Evolutionary conservation across 2,888 invertebrate genomes (phyloP), one percentile per base, ranked within the genome.

Genomic region (Caenorhabditis sp.): DNA sequence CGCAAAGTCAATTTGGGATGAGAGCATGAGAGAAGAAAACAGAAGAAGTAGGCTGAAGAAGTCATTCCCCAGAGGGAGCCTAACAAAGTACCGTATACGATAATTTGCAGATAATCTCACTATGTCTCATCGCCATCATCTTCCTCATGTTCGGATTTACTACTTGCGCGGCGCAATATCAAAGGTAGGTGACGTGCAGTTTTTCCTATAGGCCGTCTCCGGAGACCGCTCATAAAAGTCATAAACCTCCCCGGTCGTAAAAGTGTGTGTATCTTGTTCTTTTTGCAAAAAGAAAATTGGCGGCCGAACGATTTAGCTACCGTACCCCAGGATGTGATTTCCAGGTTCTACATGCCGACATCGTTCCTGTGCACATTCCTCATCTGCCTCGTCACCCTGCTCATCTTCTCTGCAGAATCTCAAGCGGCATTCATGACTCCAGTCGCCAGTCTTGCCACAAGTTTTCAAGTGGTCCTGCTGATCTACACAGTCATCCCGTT

Each of bases 401-500:
- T 90, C 72, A 80, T 89, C 68, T 85, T 89, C 86, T 88, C 91
- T 9, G 82, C 84, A 53, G 86, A 84, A 64, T 65, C 84, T 80
- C 79, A 85, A 47, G 55, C 89, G 87, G 82, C 89, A 90, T 82
- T 92, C 90, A 80, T 91, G 92, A 72, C 92, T 89, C 78, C 93
- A 85, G 72, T 92, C 88, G 91, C 90, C 18, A 85, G 87, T 32
- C 86, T 91, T 70, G 89, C 89, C 40, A 91, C 90, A 13, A 88
- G 89, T 71, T 88, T 91, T 65, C 91, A 96, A 94, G 95, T 97
- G 85, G 94, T 98, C 67, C 94, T 97, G 86, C 94, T 97, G 87
- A 95, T 97, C 92, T 98, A 98, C 92, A 97, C 97, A 47, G 95
- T 97, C 85, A 95, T 97, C 88, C 97, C 97, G 28, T 94, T 98